Percentiles rank a stretch among this genome's conserved stretches.
Evolutionary conservation across 1,140 invertebrate species (phyloP).

Genomic region (Micrasema longulum): DNA sequence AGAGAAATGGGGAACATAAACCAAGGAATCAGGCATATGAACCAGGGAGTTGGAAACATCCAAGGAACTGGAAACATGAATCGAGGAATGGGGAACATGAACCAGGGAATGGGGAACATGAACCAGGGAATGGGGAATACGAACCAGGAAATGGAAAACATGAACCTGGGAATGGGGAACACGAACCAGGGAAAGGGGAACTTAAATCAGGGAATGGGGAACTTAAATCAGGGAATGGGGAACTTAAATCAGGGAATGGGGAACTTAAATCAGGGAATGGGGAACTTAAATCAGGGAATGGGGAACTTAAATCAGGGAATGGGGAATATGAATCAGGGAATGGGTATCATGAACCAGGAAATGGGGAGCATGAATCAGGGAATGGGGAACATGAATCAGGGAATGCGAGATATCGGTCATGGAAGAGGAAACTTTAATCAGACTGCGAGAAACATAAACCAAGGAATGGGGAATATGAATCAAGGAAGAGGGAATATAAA

Average conservation of each 20-base stretch:
- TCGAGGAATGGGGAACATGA: slow-evolving; percentile 1
- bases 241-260: slow-evolving; percentile 6
- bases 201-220: background rate
- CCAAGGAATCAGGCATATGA: background rate
- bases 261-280: slow-evolving; percentile 1
- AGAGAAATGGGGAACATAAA: background rate
- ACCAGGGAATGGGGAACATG: background rate
- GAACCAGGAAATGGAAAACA: background rate
- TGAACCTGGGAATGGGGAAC: background rate
- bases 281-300: background rate
- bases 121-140: background rate
- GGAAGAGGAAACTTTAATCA: background rate
- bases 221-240: slow-evolving; percentile 1
- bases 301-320: background rate
- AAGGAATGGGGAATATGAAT: background rate
- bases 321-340: background rate
- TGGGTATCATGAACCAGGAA: background rate
- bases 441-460: background rate
- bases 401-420: background rate
- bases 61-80: slow-evolving; percentile 1
- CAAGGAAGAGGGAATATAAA: background rate
- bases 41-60: background rate
- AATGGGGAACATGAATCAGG: background rate
- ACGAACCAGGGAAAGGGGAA: background rate
- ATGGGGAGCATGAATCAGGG: background rate